Evolutionary conservation across 1,140 invertebrate species (phyloP), one percentile per base, ranked within the genome.

Genomic region (Neelides sp.): DNA sequence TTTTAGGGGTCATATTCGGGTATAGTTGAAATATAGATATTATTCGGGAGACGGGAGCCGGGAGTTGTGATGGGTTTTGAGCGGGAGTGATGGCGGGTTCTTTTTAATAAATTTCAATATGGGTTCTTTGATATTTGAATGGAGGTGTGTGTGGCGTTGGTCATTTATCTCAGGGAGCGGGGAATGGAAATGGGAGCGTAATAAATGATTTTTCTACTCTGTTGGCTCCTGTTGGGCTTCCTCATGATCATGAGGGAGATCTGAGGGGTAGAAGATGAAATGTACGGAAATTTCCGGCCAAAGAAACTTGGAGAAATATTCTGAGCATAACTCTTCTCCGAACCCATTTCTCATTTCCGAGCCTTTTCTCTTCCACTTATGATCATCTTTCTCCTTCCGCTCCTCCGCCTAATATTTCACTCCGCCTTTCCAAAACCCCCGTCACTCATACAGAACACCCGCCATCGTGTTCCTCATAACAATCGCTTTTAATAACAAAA

Each of bases 131-230:
- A n/a, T n/a, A n/a, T n/a, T n/a, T n/a, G n/a, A n/a, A n/a, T n/a
- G n/a, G n/a, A n/a, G n/a, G n/a, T n/a, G n/a, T n/a, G n/a, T n/a
- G n/a, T n/a, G n/a, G n/a, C n/a, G n/a, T n/a, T n/a, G n/a, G n/a
- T n/a, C n/a, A n/a, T n/a, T n/a, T n/a, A n/a, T n/a, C n/a, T n/a
- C 45, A 48, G 37, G 37, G 37, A 22, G 45, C 45, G 45, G 15
- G 40, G 51, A 47, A 37, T 28, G 44, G 42, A 52, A 52, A 36
- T 48, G 39, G n/a, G n/a, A n/a, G n/a, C n/a, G 44, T 47, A 53
- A 53, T 53, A 53, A 48, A 53, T 53, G 51, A 53, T 53, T 53
- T 53, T 53, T 53, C 51, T 48, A 48, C 46, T 48, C 51, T 53
- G 51, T 53, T 53, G 46, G 51, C 17, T 20, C 0, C 37, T 17